Evolutionary conservation across 2,888 invertebrate species (phyloP).

Genomic region (Neoascia interrupta): DNA sequence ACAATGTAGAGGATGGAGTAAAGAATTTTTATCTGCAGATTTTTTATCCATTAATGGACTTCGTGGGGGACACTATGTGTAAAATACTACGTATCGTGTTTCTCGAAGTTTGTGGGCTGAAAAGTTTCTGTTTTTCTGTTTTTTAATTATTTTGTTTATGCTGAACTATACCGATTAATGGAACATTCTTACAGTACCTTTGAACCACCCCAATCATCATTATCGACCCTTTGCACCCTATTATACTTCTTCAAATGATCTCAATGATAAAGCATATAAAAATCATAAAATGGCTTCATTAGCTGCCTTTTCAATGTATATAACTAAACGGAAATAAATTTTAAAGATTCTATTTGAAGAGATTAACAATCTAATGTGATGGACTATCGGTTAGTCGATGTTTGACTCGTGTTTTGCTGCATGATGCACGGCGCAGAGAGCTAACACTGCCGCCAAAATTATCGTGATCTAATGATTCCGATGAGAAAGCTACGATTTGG

Average conservation of each 20-base stretch:
- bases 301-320: constrained; percentile 15
- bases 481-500: constrained; percentile 78
- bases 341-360: constrained; percentile 3
- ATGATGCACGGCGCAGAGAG: constrained; percentile 79
- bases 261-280: not conserved
- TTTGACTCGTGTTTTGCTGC: constrained; percentile 80
- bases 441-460: constrained; percentile 80
- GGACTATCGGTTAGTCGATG: constrained; percentile 80
- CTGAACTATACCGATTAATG: too few relatives aligned
- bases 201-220: too few relatives aligned
- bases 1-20: too few relatives aligned
- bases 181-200: too few relatives aligned
- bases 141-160: too few relatives aligned
- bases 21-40: too few relatives aligned
- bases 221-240: constrained; percentile 13
- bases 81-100: too few relatives aligned
- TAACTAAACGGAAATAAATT: constrained; percentile 7
- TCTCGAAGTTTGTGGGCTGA: too few relatives aligned
- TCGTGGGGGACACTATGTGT: too few relatives aligned
- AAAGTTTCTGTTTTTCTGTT: too few relatives aligned
- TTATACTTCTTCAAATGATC: not conserved
- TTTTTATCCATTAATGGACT: too few relatives aligned
- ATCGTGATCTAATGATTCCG: constrained; percentile 80
- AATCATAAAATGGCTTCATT: not conserved
- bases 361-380: constrained; percentile 75